Evolutionary conservation across 2,888 invertebrate genomes (phyloP).

Genomic region (Brachypterus glaber): DNA sequence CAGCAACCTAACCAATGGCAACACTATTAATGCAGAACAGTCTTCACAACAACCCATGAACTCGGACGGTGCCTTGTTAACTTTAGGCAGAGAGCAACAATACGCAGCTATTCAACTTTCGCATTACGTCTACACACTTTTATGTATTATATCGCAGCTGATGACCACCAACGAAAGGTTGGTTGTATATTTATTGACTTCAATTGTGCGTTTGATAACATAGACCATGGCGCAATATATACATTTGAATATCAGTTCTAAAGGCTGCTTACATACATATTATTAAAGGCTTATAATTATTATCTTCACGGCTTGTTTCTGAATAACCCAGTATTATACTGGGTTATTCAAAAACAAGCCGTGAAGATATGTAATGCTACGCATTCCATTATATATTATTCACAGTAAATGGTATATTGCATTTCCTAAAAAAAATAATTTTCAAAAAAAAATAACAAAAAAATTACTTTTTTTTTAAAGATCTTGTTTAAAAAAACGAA

Average conservation of each 20-base stretch:
- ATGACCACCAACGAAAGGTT: slow-evolving; percentile 79
- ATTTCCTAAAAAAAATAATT: neutral
- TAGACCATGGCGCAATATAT: too few relatives aligned
- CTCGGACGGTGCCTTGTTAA: slow-evolving; percentile 35
- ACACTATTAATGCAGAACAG: slow-evolving; percentile 21
- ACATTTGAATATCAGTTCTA: too few relatives aligned
- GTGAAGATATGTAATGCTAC: too few relatives aligned
- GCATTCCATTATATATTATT: too few relatives aligned
- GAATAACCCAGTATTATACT: too few relatives aligned
- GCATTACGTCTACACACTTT: slow-evolving; percentile 77
- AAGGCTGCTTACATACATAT: too few relatives aligned
- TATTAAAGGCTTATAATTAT: too few relatives aligned
- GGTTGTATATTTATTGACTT: slow-evolving; percentile 9
- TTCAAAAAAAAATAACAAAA: too few relatives aligned
- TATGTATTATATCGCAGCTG: slow-evolving; percentile 81
- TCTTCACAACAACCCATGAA: slow-evolving; percentile 15
- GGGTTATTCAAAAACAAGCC: too few relatives aligned
- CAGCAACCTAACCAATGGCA: slow-evolving; percentile 37
- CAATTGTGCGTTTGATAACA: too few relatives aligned
- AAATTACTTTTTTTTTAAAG: slow-evolving; percentile 2
- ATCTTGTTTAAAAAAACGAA: neutral
- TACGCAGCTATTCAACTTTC: slow-evolving; percentile 73
- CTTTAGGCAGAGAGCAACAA: slow-evolving; percentile 51
- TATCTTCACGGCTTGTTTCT: too few relatives aligned
- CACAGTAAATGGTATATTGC: too few relatives aligned